These are phyloP conservation scores for Castor canadensis DNA, from an alignment of 2,113 vertebrate species.

Conservation along the genomic window DNA sequence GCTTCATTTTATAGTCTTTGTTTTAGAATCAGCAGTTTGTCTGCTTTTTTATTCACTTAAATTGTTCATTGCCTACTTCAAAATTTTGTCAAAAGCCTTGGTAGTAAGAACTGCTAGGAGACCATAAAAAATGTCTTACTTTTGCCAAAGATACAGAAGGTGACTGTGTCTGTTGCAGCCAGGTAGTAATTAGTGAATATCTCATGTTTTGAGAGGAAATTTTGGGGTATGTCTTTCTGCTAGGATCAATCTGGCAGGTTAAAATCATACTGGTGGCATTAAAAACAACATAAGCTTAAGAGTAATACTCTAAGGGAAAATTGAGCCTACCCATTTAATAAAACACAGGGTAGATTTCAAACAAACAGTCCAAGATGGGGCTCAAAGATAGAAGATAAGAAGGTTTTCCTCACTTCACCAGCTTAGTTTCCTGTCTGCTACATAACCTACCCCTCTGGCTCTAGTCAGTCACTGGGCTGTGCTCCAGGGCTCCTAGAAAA, in stretches of 20 bases:
- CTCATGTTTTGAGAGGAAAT: background rate
- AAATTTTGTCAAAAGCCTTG: background rate
- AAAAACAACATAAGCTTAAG: background rate
- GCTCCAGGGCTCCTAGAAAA: background rate
- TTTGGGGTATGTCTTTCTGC: background rate
- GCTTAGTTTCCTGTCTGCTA: background rate
- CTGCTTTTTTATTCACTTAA: background rate
- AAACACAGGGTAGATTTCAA: background rate
- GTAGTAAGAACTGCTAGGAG: background rate
- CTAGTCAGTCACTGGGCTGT: too few relatives aligned
- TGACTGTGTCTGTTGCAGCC: background rate
- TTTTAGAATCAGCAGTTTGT: background rate
- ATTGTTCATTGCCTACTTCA: background rate
- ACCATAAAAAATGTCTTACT: background rate
- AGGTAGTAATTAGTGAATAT: background rate
- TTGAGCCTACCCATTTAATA: background rate
- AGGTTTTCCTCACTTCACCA: background rate
- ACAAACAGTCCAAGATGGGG: background rate
- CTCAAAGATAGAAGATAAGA: background rate
- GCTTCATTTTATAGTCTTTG: background rate
- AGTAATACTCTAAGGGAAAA: background rate
- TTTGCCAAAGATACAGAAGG: background rate
- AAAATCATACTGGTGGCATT: background rate
- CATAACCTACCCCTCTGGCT: background rate
- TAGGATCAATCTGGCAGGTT: background rate